These are phyloP conservation scores for Drosophila ercepeae DNA, from an alignment of 1,140 invertebrate species.

Conservation along the genomic window DNA sequence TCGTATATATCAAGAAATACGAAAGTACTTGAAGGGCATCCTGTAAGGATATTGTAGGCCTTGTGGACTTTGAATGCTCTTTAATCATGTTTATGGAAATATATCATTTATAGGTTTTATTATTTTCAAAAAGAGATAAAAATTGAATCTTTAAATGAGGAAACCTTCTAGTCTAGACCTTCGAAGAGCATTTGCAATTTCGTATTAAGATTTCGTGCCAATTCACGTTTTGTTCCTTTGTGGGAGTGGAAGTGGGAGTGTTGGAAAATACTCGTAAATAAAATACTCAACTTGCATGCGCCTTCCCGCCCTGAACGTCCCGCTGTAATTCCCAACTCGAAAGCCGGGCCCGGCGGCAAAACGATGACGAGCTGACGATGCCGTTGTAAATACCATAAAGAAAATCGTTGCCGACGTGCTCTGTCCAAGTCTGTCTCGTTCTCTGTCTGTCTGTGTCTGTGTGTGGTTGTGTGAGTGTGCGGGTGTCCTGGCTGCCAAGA, in stretches of 20 bases:
- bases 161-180: too few relatives aligned
- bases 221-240: neutral
- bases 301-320: neutral
- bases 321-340: conserved; percentile 36
- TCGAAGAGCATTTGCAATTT: neutral
- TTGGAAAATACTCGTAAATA: conserved; percentile 38
- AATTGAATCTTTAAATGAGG: too few relatives aligned
- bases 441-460: neutral
- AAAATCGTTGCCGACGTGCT: conserved; percentile 66
- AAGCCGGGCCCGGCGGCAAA: conserved; percentile 45
- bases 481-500: neutral
- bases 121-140: too few relatives aligned
- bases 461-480: neutral
- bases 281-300: conserved; percentile 15
- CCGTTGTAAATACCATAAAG: conserved; percentile 77
- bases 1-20: neutral
- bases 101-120: too few relatives aligned
- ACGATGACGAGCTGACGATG: conserved; percentile 77
- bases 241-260: neutral
- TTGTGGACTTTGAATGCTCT: too few relatives aligned
- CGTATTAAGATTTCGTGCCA: neutral
- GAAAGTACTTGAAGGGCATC: too few relatives aligned
- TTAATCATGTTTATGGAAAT: too few relatives aligned
- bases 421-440: conserved; percentile 14
- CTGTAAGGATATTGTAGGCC: too few relatives aligned